Evolutionary conservation across 2,888 invertebrate genomes (phyloP).

Genomic region (Minunthozetes semirufus): DNA sequence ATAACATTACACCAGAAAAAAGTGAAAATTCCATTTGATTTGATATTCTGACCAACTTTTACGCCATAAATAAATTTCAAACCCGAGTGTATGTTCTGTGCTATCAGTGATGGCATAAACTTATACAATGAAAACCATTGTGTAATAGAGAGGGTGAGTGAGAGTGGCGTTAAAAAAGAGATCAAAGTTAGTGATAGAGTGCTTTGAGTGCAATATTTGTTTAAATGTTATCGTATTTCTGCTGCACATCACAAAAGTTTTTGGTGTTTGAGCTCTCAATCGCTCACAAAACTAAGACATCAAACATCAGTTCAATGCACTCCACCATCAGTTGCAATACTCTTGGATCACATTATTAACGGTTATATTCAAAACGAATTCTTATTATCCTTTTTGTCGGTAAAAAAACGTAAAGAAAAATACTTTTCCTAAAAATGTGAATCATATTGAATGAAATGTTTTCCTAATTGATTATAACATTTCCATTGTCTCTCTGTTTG

Average conservation of each 20-base stretch:
- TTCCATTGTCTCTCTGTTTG: no score
- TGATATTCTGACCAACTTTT: not conserved
- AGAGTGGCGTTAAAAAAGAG: not conserved
- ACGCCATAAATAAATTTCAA: not conserved
- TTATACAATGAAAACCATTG: not conserved
- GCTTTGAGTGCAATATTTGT: not conserved
- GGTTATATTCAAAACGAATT: no score
- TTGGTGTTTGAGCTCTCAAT: not conserved
- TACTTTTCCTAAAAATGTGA: no score
- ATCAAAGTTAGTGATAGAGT: not conserved
- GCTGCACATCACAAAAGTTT: not conserved
- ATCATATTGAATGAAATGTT: no score
- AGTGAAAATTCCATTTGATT: not conserved
- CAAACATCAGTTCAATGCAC: constrained; percentile 20
- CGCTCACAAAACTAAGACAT: not conserved
- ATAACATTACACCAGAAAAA: not conserved
- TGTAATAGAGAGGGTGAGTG: not conserved
- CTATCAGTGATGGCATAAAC: no score
- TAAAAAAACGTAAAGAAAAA: no score
- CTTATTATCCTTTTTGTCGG: no score
- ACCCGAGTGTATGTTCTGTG: not conserved
- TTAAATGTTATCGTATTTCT: constrained; percentile 2
- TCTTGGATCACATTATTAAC: no score
- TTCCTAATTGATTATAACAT: no score
- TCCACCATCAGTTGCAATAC: not conserved